Percentiles rank a stretch among this genome's conserved stretches.
Conservation (phyloP, 2,113 vertebrate genomes). For the Chloropsis cyanopogon region DNA sequence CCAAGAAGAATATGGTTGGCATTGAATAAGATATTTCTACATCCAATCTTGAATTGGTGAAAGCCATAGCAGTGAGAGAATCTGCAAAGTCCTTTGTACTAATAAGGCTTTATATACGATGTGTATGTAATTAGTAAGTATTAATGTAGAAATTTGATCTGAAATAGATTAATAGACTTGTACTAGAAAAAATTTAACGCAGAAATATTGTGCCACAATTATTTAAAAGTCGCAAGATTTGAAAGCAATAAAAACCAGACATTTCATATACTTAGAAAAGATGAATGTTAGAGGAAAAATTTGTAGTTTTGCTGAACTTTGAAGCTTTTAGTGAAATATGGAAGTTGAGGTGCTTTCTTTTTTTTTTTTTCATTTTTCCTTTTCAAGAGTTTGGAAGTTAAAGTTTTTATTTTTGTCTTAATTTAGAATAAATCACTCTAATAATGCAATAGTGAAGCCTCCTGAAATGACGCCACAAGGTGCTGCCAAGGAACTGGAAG, state of each 20-base stretch:
- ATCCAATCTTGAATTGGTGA: not conserved
- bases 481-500: constrained; percentile 94
- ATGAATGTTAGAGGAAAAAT: not conserved
- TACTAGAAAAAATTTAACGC: not conserved
- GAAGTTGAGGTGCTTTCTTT: too few species aligned
- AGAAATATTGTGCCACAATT: not conserved
- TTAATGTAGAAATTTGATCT: not conserved
- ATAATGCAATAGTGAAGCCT: constrained; percentile 97
- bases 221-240: not conserved
- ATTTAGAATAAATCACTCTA: constrained; percentile 97
- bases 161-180: not conserved
- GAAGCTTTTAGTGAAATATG: constrained; percentile 30
- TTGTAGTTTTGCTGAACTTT: not conserved
- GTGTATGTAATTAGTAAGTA: not conserved
- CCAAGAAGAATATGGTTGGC: not conserved
- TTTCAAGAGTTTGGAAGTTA: too few species aligned
- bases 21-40: not conserved
- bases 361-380: not conserved
- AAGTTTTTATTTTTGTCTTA: not conserved
- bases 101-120: not conserved
- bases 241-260: not conserved
- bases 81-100: not conserved
- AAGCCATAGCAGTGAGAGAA: not conserved
- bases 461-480: constrained; percentile 96
- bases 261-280: not conserved